Evolutionary conservation across 2,113 vertebrate genomes (phyloP).

Genomic region (Acanthisitta chloris): DNA sequence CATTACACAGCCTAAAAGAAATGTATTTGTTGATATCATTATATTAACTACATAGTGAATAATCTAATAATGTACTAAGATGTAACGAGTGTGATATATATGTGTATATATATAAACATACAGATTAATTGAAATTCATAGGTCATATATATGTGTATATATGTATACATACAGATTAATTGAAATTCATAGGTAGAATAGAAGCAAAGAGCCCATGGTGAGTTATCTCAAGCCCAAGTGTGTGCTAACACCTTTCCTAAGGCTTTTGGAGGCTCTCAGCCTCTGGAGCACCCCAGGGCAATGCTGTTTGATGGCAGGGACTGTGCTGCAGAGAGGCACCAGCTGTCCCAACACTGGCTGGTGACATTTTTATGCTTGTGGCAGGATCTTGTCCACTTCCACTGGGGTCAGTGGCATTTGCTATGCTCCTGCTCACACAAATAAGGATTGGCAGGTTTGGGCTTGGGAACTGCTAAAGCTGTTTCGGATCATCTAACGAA

Average conservation of each 20-base stretch:
- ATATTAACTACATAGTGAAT: neutral
- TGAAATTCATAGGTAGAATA: neutral
- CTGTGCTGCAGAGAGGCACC: neutral
- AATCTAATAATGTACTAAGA: neutral
- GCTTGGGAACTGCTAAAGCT: neutral
- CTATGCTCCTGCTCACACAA: rapidly evolving
- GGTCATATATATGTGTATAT: neutral
- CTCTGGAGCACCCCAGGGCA: neutral
- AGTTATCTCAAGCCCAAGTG: neutral
- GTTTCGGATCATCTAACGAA: neutral
- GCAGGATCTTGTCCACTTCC: neutral
- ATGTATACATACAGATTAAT: neutral
- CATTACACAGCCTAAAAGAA: neutral
- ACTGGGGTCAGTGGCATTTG: neutral
- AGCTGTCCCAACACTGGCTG: neutral
- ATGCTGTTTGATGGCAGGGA: neutral
- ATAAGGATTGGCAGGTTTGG: neutral
- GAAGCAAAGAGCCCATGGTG: neutral
- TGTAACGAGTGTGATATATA: neutral
- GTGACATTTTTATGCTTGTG: neutral
- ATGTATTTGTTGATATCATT: neutral
- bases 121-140: neutral
- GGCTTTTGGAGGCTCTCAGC: neutral
- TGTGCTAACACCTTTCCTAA: neutral
- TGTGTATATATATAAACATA: neutral